Evolutionary conservation across 2,113 vertebrate species (phyloP).

Genomic region (Gopherus flavomarginatus): DNA sequence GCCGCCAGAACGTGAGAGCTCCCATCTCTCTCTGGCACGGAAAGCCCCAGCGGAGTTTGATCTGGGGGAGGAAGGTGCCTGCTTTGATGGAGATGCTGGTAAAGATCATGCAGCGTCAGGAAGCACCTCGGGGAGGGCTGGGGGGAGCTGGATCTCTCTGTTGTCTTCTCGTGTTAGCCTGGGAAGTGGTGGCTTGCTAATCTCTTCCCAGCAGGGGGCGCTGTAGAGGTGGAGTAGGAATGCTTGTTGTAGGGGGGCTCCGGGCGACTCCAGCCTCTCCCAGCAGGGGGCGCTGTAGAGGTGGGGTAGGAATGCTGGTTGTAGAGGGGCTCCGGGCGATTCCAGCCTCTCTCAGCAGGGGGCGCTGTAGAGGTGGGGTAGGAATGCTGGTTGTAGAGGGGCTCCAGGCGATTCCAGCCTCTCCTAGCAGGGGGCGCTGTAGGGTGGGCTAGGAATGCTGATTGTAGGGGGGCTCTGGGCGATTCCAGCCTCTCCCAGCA

Average conservation of each 20-base stretch:
- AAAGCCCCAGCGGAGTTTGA: not conserved
- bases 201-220: not conserved
- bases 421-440: no score
- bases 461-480: no score
- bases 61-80: not conserved
- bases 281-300: not conserved
- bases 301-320: not conserved
- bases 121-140: not conserved
- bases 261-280: not conserved
- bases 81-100: not conserved
- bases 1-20: not conserved
- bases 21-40: not conserved
- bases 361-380: not conserved
- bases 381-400: no score
- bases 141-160: not conserved
- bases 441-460: no score
- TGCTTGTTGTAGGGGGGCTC: not conserved
- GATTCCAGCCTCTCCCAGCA: not conserved
- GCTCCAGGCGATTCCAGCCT: no score
- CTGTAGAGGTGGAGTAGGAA: not conserved
- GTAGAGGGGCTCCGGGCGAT: not conserved
- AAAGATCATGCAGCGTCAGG: not conserved
- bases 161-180: not conserved
- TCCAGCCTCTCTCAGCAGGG: not conserved
- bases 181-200: not conserved